Evolutionary conservation across 2,888 invertebrate genomes (phyloP), one percentile per base, ranked within the genome.

Genomic region (Bombylius discolor): DNA sequence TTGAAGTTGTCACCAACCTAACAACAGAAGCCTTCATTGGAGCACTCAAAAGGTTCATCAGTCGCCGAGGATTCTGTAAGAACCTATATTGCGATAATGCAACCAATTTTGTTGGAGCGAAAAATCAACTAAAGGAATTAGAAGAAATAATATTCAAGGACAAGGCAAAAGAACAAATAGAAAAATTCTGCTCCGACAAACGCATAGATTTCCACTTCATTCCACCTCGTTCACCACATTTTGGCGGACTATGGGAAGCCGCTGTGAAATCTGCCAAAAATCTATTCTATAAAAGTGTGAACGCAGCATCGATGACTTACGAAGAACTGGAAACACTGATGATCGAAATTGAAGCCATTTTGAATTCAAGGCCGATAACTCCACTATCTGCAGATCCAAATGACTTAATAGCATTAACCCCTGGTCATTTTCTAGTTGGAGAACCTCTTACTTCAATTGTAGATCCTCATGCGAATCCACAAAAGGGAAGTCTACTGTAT

Each of bases 221-320:
- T 8, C 49, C 49, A 8, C 49, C 49, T 5, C 11, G 49, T 5
- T 32, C 49, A 12, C 36, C 49, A 12, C 49, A 61, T 52, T 61
- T 62, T 32, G 58, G 62, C 14, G 62, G 62, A 11, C 44, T 61
- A 5, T 59, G 56, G 56, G 60, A 58, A 48, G 56, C 60, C 5
- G 58, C 56, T 1, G 56, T 62, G 3, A 61, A 62, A 47, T 56
- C 56, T 11, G 51, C 52, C 1, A 49, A 49, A 34, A 5, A 31
- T 13, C 36, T 11, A 7, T n/a, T 49, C 13, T 33, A 32, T 11
- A 36, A 49, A 32, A 13, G 11, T 49, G 6, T 33, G 13, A 13
- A 7, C 5, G 12, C 12, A 31, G 8, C n/a, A 14, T 48, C 31
- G 3, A 23, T 51, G 4, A 60, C 49, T 8, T 60, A 51, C 36